A percentile compares a stretch with the other conserved stretches of the same genome.
These are phyloP conservation scores for Marmota monax DNA, from an alignment of 2,113 vertebrate genomes.

Conservation along the genomic window DNA sequence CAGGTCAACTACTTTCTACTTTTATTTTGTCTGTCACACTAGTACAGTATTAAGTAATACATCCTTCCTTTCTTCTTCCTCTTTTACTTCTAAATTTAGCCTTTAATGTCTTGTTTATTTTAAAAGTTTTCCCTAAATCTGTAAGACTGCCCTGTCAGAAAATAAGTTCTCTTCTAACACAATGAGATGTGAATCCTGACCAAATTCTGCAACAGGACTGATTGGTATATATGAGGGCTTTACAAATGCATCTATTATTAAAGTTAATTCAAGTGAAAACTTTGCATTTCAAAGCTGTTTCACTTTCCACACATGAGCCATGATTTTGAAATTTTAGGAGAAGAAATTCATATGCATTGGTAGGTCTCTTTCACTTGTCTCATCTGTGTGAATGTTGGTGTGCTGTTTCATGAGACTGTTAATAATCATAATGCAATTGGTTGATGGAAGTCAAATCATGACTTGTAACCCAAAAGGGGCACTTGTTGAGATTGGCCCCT, in stretches of 20 bases:
- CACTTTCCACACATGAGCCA: not conserved
- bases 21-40: not conserved
- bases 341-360: not conserved
- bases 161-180: slow-evolving; percentile 17
- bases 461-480: not conserved
- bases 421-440: not conserved
- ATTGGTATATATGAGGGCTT: not conserved
- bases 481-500: slow-evolving; percentile 73
- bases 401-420: slow-evolving; percentile 16
- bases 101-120: not conserved
- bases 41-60: not conserved
- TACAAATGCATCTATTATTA: not conserved
- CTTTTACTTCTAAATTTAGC: not conserved
- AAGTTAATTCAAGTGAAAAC: not conserved
- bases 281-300: slow-evolving; percentile 40
- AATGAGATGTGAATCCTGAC: not conserved
- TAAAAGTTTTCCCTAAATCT: not conserved
- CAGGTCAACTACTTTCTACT: not conserved
- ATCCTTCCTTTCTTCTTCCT: not conserved
- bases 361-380: not conserved
- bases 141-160: not conserved
- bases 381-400: not conserved
- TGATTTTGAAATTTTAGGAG: slow-evolving; percentile 1
- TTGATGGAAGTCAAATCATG: slow-evolving; percentile 24
- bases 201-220: not conserved